Conservation (phyloP, 2,797 vertebrate genomes). For the Sebastes umbrosus region DNA sequence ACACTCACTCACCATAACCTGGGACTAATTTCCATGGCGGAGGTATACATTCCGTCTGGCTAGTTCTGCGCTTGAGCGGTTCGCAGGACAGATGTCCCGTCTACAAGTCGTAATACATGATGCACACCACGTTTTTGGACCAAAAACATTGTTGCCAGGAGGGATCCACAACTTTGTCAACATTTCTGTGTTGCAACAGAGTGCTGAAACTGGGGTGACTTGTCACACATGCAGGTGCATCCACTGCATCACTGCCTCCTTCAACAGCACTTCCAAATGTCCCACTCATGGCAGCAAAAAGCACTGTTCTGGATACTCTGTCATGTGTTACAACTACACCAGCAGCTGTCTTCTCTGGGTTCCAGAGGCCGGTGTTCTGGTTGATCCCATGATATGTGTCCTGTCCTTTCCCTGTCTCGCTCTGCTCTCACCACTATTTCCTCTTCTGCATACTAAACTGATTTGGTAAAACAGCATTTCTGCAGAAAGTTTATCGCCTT, state of each 20-base stretch:
- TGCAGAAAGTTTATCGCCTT: not conserved
- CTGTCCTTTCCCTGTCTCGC: not conserved
- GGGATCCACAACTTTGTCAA: not conserved
- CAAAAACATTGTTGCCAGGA: not conserved
- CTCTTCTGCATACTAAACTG: not conserved
- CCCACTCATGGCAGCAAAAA: not conserved
- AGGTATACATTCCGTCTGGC: not conserved
- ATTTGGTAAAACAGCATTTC: not conserved
- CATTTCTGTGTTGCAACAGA: not conserved
- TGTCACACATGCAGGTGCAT: not conserved
- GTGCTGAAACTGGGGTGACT: not conserved
- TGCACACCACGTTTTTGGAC: not conserved
- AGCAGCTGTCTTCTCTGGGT: not conserved
- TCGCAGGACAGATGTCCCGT: not conserved
- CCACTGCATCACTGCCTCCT: not conserved
- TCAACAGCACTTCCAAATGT: not conserved
- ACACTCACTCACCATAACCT: not conserved
- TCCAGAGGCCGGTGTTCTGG: not conserved
- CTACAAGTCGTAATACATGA: not conserved
- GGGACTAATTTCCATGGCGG: not conserved
- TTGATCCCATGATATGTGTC: not conserved
- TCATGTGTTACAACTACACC: not conserved
- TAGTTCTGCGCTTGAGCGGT: not conserved
- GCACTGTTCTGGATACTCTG: not conserved
- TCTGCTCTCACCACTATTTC: not conserved